Evolutionary conservation across 2,888 invertebrate species (phyloP).

Genomic region (Eueremaeus valkanovi): DNA sequence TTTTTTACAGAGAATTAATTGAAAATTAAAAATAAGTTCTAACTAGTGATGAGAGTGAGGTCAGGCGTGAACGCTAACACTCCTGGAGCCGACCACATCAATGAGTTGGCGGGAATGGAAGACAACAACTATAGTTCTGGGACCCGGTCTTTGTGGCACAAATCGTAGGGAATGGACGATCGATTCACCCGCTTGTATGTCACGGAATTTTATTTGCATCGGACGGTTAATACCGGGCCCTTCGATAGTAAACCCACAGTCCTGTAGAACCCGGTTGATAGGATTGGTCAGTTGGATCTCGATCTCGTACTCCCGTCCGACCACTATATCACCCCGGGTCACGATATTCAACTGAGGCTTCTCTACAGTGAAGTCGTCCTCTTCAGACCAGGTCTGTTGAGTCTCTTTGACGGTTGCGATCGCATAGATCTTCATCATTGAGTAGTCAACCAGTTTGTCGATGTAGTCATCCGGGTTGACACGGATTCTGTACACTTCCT

Average conservation of each 20-base stretch:
- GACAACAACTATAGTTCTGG: slow-evolving; percentile 64
- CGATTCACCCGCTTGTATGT: slow-evolving; percentile 63
- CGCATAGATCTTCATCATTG: slow-evolving; percentile 67
- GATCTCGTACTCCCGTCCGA: slow-evolving; percentile 59
- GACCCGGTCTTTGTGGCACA: slow-evolving; percentile 60
- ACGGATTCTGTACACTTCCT: slow-evolving; percentile 61
- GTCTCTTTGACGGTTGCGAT: slow-evolving; percentile 75
- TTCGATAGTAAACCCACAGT: slow-evolving; percentile 66
- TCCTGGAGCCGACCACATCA: slow-evolving; percentile 66
- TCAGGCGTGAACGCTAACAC: slow-evolving; percentile 55
- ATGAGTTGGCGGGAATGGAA: slow-evolving; percentile 66
- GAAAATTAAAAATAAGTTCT: not conserved
- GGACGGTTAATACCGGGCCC: slow-evolving; percentile 65
- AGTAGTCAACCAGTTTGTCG: slow-evolving; percentile 66
- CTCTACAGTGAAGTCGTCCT: slow-evolving; percentile 73
- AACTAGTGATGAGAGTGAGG: not conserved
- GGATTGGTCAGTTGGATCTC: slow-evolving; percentile 66
- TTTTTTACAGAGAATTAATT: not conserved
- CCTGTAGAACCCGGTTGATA: slow-evolving; percentile 61
- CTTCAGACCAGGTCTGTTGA: slow-evolving; percentile 74
- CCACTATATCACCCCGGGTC: slow-evolving; percentile 60
- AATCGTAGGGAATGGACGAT: slow-evolving; percentile 62
- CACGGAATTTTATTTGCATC: slow-evolving; percentile 53
- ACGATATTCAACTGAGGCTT: slow-evolving; percentile 67
- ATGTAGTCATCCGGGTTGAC: slow-evolving; percentile 65